Evolutionary conservation across 2,797 vertebrate genomes (phyloP), one percentile per base, ranked within the genome.

Genomic region (Channallabes apus): DNA sequence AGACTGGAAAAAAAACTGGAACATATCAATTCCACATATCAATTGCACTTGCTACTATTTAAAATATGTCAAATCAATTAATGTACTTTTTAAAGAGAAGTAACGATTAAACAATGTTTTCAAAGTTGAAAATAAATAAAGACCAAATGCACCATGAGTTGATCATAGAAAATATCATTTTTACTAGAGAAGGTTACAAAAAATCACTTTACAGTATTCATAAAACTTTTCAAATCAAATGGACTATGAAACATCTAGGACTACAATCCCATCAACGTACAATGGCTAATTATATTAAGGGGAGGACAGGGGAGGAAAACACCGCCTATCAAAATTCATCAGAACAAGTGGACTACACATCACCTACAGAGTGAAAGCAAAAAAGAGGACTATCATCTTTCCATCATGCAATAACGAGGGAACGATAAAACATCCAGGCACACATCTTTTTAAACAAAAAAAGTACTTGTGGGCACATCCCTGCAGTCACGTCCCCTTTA

Each of bases 131-230:
- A 54, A 54, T 54, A 61, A 93, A 95, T 81, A 95, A 97, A 17
- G 95, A 95, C 96, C 91, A 94, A 96, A 91, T 95, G 95, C 95
- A 95, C 92, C 90, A 94, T 94, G 95, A 96, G 96, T 97, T 96
- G 96, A 97, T 97, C 96, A 97, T 98, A 98, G 97, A 99, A 99
- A 99, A 98, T 98, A 97, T 97, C 96, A 96, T 96, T 98, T 95
- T 98, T 97, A 98, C 97, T 98, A 97, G 97, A 97, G 98, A 97
- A 97, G 96, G 97, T 97, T 99, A 99, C 97, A 99, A 99, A 99
- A 54, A 99, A 98, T 94, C 94, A 95, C 94, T 93, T 94, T 93
- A 94, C 92, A 95, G 93, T 93, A 95, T 93, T 94, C 92, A 91
- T 94, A 93, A 93, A 95, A 95, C 93, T 93, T 93, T 93, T 94